Evolutionary conservation across 1,140 invertebrate genomes (phyloP), one percentile per base, ranked within the genome.

Genomic region (Plectrocnemia conspersa): DNA sequence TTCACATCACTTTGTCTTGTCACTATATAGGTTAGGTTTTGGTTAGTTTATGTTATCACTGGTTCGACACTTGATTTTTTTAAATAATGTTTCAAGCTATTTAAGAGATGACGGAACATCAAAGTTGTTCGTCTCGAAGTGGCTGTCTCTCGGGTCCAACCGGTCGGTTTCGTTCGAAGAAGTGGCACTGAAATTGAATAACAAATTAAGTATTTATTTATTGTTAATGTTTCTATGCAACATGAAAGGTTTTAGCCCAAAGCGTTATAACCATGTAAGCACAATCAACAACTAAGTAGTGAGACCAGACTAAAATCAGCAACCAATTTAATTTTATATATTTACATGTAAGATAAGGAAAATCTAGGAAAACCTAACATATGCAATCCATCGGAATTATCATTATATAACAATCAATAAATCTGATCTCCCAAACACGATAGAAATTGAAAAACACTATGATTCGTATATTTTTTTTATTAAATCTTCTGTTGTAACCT

Each of bases 141-240:
- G 91, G 90, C 69, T 93, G 86, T 32, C 87, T 80, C 76, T 93
- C 89, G 2, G 86, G 81, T 60, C 83, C 79, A 66, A 84, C 81
- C 32, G 89, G 90, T 36, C 91, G 80, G 71, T 92, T 91, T 62
- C 92, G 81, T 66, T 92, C 91, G 76, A 95, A 96, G 81, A 95
- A 94, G 52, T 91, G 91, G 71, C 87, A 86, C 90, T 95, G 72
- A 24, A 81, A 80, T 59, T 65, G 61, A 65, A 63, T 65, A 58
- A 44, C 56, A 45, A 57, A 47, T 50, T 59, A 15, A 35, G 35
- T 41, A 16, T 16, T 50, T 21, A 38, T 38, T 32, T 21, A 55
- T 9, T 24, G 1, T 29, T 48, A 5, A 4, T 11, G 16, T 36
- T 5, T 42, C 10, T 42, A 19, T 19, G 29, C 23, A 5, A 16